A percentile compares a stretch with the other conserved stretches of the same genome.
These are phyloP conservation scores for Coenonympha glycerion DNA, from an alignment of 2,888 invertebrate genomes.

Conservation along the genomic window DNA sequence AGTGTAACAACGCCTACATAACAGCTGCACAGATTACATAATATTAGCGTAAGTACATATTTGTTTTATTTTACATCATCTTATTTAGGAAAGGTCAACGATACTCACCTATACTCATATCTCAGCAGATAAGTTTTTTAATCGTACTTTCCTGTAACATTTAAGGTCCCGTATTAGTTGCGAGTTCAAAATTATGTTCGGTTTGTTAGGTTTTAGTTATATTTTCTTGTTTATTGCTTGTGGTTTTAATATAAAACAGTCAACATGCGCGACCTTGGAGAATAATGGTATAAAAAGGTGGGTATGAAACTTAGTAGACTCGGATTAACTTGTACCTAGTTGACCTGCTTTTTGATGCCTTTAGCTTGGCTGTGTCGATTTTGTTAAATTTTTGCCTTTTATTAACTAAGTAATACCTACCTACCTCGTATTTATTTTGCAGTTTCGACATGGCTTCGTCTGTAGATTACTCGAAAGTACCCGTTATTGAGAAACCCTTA, in stretches of 20 bases:
- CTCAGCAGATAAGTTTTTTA: neutral
- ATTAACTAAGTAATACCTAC: no score
- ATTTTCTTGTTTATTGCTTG: neutral
- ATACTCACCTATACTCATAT: neutral
- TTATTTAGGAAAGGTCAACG: neutral
- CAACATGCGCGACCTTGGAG: neutral
- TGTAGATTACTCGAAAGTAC: constrained; percentile 54
- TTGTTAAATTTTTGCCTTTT: neutral
- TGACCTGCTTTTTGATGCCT: neutral
- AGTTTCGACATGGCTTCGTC: constrained; percentile 53
- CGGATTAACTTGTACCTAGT: no score
- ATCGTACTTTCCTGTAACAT: no score
- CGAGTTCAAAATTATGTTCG: neutral
- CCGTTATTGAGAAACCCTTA: constrained; percentile 75
- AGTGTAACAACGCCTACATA: neutral
- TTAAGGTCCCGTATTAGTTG: no score
- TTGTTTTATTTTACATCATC: neutral
- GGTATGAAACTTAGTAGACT: neutral
- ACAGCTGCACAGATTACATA: neutral
- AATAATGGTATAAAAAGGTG: neutral
- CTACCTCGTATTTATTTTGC: neutral
- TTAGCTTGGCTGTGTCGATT: neutral
- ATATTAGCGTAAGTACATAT: neutral
- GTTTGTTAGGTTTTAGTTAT: neutral
- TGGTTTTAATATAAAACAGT: neutral